Conservation (phyloP, 1,140 invertebrate genomes). For the Lordiphosa collinella region DNA sequence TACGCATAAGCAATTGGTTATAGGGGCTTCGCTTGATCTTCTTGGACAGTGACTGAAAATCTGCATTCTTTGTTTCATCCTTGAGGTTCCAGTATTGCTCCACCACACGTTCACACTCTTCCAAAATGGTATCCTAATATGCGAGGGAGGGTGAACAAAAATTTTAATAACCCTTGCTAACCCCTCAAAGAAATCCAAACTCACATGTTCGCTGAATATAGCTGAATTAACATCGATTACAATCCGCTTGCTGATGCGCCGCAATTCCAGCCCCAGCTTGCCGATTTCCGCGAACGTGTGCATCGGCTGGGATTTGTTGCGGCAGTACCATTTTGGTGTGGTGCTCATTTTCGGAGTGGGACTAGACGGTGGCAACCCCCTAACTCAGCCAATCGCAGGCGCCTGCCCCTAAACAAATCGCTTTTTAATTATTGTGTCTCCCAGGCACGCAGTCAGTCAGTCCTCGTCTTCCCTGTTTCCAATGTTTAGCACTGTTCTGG, state of each 20-base stretch:
- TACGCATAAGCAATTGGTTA: slow-evolving; percentile 68
- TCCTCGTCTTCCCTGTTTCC: slow-evolving; percentile 34
- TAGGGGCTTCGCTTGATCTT: slow-evolving; percentile 78
- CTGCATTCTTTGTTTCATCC: slow-evolving; percentile 63
- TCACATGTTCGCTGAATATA: slow-evolving; percentile 73
- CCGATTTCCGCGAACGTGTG: slow-evolving; percentile 75
- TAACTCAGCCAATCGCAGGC: slow-evolving; percentile 45
- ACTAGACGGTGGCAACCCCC: slow-evolving; percentile 28
- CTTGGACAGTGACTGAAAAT: slow-evolving; percentile 70
- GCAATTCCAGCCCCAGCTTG: slow-evolving; percentile 66
- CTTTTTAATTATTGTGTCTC: slow-evolving; percentile 76
- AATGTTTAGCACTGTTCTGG: slow-evolving; percentile 19
- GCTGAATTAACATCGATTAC: slow-evolving; percentile 73
- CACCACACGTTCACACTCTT: slow-evolving; percentile 70
- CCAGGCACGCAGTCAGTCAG: slow-evolving; percentile 60
- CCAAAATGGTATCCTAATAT: slow-evolving; percentile 66
- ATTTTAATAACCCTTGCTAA: background rate
- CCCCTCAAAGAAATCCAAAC: background rate
- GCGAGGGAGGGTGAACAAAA: too few relatives aligned
- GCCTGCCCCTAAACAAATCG: slow-evolving; percentile 54
- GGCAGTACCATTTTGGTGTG: slow-evolving; percentile 78
- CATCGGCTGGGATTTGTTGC: slow-evolving; percentile 78
- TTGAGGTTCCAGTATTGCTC: slow-evolving; percentile 71
- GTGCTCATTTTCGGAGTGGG: slow-evolving; percentile 66
- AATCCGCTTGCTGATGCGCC: slow-evolving; percentile 69